phyloP scores from a whole-genome alignment of 2,797 vertebrate genomes.

The Anguilla anguilla region DNA sequence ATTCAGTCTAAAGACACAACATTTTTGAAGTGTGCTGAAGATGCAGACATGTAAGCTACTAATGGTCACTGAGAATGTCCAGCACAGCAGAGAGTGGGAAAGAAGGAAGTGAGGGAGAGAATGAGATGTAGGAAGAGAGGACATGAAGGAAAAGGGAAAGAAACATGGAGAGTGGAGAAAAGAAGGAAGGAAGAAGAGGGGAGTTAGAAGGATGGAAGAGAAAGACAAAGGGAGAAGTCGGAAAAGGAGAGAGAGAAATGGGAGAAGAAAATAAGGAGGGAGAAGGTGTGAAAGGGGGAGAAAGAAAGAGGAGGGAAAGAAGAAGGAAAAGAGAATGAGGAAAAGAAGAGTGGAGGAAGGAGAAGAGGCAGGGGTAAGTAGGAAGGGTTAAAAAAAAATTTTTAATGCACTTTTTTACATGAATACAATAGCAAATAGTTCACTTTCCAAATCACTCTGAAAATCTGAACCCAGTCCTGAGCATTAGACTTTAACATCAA shows the following conservation, averaged over 20 bases:
- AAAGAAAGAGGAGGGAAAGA: not conserved
- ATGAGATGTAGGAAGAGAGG: not conserved
- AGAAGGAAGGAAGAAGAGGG: not conserved
- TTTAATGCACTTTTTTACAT: not conserved
- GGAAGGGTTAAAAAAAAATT: not conserved
- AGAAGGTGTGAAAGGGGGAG: not conserved
- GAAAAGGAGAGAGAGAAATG: not conserved
- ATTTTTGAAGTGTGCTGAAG: no score
- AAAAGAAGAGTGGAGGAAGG: not conserved
- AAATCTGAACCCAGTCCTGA: not conserved
- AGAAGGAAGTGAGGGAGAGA: not conserved
- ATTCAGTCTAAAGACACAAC: no score
- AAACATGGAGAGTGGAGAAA: constrained; percentile 9
- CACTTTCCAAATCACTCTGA: not conserved
- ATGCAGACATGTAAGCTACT: no score
- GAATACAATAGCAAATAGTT: not conserved
- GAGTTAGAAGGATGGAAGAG: constrained; percentile 14
- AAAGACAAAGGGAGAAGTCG: not conserved
- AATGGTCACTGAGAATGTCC: no score
- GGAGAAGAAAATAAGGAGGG: not conserved
- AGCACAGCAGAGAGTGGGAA: not conserved
- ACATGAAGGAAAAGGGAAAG: not conserved
- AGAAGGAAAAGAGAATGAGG: not conserved
- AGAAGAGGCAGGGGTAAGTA: not conserved
- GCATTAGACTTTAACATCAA: not conserved